A percentile compares a stretch with the other conserved stretches of the same genome.
Conservation (phyloP, 2,888 invertebrate species). For the Bugula neritina region DNA sequence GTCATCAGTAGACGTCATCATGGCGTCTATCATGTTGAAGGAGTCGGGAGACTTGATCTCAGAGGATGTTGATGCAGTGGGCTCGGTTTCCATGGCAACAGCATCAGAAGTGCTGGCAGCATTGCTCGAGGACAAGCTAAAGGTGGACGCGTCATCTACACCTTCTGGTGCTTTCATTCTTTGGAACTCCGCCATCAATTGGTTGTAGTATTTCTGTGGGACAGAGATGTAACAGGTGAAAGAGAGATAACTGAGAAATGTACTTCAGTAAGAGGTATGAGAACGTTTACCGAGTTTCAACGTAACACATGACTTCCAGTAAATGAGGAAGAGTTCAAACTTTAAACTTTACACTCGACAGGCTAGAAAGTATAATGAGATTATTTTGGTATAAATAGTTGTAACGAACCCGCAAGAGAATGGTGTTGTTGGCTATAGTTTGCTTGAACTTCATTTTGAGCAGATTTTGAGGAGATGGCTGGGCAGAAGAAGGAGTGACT, state of each 20-base stretch:
- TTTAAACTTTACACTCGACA: too few relatives aligned
- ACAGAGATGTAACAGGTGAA: too few relatives aligned
- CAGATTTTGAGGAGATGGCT: not conserved
- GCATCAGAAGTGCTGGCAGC: not conserved
- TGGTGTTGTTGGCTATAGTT: slow-evolving; percentile 67
- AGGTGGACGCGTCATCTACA: not conserved
- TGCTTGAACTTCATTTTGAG: slow-evolving; percentile 58
- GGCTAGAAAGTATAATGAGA: too few relatives aligned
- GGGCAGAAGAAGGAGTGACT: not conserved
- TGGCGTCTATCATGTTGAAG: too few relatives aligned
- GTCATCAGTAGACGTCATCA: too few relatives aligned
- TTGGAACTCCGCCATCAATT: slow-evolving; percentile 76
- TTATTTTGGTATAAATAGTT: too few relatives aligned
- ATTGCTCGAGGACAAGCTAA: not conserved
- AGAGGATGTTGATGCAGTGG: not conserved
- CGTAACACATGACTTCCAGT: too few relatives aligned
- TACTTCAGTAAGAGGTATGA: too few relatives aligned
- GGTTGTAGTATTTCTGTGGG: slow-evolving; percentile 69
- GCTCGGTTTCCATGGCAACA: not conserved
- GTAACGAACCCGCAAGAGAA: slow-evolving; percentile 60
- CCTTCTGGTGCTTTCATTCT: slow-evolving; percentile 75
- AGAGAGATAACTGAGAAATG: too few relatives aligned
- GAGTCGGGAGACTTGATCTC: not conserved
- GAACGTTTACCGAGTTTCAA: too few relatives aligned
- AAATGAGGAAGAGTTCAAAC: too few relatives aligned